Evolutionary conservation across 2,888 invertebrate species (phyloP).

Genomic region (Nephrotoma flavescens): DNA sequence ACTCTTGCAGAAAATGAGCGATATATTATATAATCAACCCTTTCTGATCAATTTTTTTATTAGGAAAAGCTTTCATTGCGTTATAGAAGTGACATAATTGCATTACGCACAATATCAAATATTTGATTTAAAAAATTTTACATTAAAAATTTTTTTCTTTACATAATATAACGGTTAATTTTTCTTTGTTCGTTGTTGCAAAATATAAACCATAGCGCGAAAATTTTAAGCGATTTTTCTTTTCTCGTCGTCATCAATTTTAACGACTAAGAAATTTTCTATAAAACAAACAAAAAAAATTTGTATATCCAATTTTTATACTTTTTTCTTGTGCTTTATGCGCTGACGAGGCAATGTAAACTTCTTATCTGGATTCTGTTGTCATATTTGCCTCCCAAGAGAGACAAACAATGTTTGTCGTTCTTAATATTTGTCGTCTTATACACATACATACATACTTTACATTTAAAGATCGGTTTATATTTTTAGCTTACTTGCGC

Average conservation of each 20-base stretch:
- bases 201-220: not conserved
- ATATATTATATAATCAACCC: too few species aligned
- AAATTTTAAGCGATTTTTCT: not conserved
- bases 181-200: not conserved
- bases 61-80: too few species aligned
- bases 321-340: not conserved
- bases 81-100: too few species aligned
- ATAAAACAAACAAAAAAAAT: not conserved
- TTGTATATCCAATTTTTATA: too few species aligned
- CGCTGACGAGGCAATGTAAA: not conserved
- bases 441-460: not conserved
- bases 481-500: not conserved
- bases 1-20: too few species aligned
- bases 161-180: not conserved
- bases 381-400: not conserved
- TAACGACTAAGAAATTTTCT: not conserved
- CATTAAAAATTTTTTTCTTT: not conserved
- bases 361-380: not conserved
- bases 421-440: not conserved
- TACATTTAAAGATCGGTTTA: not conserved
- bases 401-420: not conserved
- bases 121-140: too few species aligned
- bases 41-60: too few species aligned
- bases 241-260: not conserved
- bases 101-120: too few species aligned